Evolutionary conservation across 2,888 invertebrate species (phyloP).

Genomic region (Gari tellinella): DNA sequence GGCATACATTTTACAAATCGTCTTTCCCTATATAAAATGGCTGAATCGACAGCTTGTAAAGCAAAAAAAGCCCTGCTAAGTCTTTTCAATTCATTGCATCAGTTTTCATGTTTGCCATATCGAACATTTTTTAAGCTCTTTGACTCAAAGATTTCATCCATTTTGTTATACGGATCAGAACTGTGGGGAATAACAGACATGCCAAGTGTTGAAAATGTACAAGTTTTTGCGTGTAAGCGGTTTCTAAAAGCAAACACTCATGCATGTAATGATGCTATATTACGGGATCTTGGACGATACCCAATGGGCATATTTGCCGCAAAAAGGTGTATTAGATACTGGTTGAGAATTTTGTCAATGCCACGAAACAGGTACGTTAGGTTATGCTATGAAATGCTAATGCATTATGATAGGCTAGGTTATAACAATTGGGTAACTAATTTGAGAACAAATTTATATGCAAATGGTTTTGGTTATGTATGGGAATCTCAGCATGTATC

Average conservation of each 20-base stretch:
- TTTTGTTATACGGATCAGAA: conserved; percentile 41
- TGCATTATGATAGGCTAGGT: too few relatives aligned
- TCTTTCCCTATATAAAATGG: conserved; percentile 7
- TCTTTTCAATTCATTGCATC: neutral
- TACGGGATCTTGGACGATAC: conserved; percentile 15
- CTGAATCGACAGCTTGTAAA: neutral
- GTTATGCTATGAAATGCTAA: conserved; percentile 17
- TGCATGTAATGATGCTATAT: conserved; percentile 20
- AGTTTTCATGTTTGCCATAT: neutral
- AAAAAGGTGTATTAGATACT: too few relatives aligned
- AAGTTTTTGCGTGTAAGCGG: conserved; percentile 16
- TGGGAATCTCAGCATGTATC: conserved; percentile 3
- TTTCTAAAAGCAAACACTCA: conserved; percentile 3
- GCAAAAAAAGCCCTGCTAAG: conserved; percentile 1
- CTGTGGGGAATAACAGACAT: conserved; percentile 34
- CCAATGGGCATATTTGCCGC: too few relatives aligned
- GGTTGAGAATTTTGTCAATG: too few relatives aligned
- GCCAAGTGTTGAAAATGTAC: conserved; percentile 27
- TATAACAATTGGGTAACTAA: conserved; percentile 14
- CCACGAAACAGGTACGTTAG: conserved; percentile 14
- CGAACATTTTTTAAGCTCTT: conserved; percentile 26
- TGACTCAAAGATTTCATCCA: conserved; percentile 27
- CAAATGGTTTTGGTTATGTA: conserved; percentile 21
- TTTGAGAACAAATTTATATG: conserved; percentile 11
- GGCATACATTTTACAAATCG: conserved; percentile 2